A percentile compares a stretch with the other conserved stretches of the same genome.
These are phyloP conservation scores for Theretra japonica DNA, from an alignment of 2,888 invertebrate genomes.

Conservation along the genomic window DNA sequence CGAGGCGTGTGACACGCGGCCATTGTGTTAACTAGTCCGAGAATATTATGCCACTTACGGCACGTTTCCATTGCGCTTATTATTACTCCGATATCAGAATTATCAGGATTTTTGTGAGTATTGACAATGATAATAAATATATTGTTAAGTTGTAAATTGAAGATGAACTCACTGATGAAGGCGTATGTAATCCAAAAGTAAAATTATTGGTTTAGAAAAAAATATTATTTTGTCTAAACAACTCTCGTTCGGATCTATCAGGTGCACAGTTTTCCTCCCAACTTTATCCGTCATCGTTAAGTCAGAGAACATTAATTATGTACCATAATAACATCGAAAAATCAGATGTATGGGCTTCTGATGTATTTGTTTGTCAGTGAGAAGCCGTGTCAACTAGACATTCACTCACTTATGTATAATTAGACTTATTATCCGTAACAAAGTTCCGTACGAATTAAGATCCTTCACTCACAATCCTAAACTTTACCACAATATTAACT, in stretches of 20 bases:
- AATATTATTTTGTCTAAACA: too few species aligned
- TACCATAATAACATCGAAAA: background rate
- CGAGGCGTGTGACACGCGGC: slow-evolving; percentile 47
- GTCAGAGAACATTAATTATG: background rate
- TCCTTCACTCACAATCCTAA: background rate
- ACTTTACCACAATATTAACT: background rate
- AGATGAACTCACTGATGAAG: too few species aligned
- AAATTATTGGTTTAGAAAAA: too few species aligned
- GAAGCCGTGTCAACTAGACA: too few species aligned
- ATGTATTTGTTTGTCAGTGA: too few species aligned
- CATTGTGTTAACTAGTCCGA: slow-evolving; percentile 60
- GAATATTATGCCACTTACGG: slow-evolving; percentile 53
- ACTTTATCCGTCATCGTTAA: background rate
- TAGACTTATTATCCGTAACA: too few species aligned
- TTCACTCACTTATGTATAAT: too few species aligned
- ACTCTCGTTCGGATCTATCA: too few species aligned
- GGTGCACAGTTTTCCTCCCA: too few species aligned
- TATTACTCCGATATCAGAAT: background rate
- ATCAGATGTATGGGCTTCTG: background rate
- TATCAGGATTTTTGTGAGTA: background rate
- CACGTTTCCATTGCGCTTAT: slow-evolving; percentile 31
- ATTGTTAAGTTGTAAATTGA: too few species aligned
- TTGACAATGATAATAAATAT: background rate
- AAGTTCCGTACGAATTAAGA: background rate
- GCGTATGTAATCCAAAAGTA: too few species aligned